Percentiles rank a stretch among this genome's conserved stretches.
Conservation (phyloP, 2,113 vertebrate species). For the Psilopsiagon aurifrons region DNA sequence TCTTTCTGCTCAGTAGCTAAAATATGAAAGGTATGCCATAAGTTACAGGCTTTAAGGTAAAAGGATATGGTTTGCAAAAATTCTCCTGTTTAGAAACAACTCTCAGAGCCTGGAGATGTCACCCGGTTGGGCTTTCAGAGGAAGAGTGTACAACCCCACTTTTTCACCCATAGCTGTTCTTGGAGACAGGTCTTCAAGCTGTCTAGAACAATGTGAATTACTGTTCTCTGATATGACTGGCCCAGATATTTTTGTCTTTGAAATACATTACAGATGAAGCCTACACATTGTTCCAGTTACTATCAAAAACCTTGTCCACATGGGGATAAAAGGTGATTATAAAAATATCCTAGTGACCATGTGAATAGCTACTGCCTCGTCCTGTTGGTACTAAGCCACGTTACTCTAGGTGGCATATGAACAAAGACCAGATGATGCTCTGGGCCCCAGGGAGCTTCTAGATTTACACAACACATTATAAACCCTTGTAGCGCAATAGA, state of each 20-base stretch:
- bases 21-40: background rate
- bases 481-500: background rate
- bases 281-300: slow-evolving; percentile 11
- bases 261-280: background rate
- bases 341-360: background rate
- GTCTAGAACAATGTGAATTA: background rate
- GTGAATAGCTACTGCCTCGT: background rate
- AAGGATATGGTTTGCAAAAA: background rate
- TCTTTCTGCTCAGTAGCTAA: background rate
- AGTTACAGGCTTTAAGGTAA: slow-evolving; percentile 7
- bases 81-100: background rate
- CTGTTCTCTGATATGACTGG: background rate
- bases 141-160: background rate
- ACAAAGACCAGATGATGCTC: slow-evolving; percentile 8
- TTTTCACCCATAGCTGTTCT: background rate
- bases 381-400: background rate
- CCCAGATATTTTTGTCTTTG: slow-evolving; percentile 22
- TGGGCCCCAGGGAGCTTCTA: background rate
- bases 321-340: background rate
- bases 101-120: background rate
- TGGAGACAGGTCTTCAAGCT: background rate
- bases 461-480: background rate
- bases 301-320: background rate
- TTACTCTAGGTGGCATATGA: slow-evolving; percentile 18
- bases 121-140: background rate